A percentile compares a stretch with the other conserved stretches of the same genome.
These are phyloP conservation scores for Cheiracanthium punctorium DNA, from an alignment of 2,888 invertebrate species.

Conservation along the genomic window DNA sequence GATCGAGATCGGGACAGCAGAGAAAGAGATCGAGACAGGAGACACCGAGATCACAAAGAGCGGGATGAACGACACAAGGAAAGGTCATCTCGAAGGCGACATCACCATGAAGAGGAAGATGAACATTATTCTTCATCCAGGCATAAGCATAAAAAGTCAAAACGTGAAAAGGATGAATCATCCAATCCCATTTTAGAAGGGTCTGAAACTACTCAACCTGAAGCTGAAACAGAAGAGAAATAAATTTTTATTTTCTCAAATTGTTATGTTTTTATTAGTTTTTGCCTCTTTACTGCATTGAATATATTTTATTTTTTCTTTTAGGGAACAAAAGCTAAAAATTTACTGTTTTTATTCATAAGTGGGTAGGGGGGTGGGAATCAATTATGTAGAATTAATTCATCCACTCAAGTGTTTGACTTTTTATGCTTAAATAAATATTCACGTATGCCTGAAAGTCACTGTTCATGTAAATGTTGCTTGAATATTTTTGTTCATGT, in stretches of 20 bases:
- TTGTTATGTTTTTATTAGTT: background rate
- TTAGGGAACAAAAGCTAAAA: no score
- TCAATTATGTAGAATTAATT: no score
- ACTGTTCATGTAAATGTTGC: background rate
- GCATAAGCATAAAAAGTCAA: slow-evolving; percentile 71
- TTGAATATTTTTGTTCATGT: no score
- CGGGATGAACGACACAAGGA: slow-evolving; percentile 56
- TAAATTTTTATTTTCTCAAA: background rate
- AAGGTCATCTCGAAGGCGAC: slow-evolving; percentile 49
- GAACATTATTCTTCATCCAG: slow-evolving; percentile 64
- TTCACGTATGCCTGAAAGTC: background rate
- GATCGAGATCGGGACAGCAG: slow-evolving; percentile 45
- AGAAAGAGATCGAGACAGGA: slow-evolving; percentile 45
- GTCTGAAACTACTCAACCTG: slow-evolving; percentile 39
- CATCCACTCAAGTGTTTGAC: background rate
- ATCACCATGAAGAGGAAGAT: slow-evolving; percentile 63
- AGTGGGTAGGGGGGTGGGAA: no score
- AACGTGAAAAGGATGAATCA: slow-evolving; percentile 71
- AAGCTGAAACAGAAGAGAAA: slow-evolving; percentile 49
- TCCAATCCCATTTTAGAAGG: slow-evolving; percentile 25
- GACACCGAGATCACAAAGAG: slow-evolving; percentile 61
- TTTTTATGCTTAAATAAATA: background rate
- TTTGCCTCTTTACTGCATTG: background rate
- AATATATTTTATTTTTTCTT: no score
- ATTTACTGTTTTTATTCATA: no score